Evolutionary conservation across 2,888 invertebrate genomes (phyloP).

Genomic region (Phragmatobia fuliginosa): DNA sequence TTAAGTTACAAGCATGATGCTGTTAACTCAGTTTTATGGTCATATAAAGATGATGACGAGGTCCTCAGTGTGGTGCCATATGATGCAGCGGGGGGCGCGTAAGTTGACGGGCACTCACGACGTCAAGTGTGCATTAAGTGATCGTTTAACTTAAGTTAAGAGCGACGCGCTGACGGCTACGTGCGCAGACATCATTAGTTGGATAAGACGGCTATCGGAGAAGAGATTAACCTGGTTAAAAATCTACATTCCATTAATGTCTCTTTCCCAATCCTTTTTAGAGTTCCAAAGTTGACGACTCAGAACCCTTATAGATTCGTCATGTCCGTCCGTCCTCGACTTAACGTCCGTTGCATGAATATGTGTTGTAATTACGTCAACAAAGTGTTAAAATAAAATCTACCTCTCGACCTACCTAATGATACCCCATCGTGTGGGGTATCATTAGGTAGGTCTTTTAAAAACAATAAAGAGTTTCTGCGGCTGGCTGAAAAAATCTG

Average conservation of each 20-base stretch:
- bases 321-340: no score
- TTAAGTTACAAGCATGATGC: background rate
- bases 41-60: background rate
- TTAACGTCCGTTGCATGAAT: no score
- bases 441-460: no score
- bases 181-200: background rate
- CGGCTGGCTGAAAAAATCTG: no score
- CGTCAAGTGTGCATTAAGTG: constrained; percentile 11
- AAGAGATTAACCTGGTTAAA: background rate
- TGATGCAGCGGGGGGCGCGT: background rate
- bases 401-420: no score
- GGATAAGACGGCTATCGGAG: background rate
- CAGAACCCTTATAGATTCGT: no score
- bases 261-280: no score
- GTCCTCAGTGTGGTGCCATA: background rate
- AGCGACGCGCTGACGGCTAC: background rate
- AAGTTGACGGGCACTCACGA: constrained; percentile 15
- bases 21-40: constrained; percentile 4
- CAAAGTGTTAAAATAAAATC: no score
- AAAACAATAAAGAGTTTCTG: no score
- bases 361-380: no score
- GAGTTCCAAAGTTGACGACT: no score
- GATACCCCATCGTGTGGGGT: no score
- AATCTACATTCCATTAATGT: background rate
- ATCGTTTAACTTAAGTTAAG: constrained; percentile 12